Base-by-base conservation (phyloP, 1,140 invertebrate species). In the Drosophila mayri region DNA sequence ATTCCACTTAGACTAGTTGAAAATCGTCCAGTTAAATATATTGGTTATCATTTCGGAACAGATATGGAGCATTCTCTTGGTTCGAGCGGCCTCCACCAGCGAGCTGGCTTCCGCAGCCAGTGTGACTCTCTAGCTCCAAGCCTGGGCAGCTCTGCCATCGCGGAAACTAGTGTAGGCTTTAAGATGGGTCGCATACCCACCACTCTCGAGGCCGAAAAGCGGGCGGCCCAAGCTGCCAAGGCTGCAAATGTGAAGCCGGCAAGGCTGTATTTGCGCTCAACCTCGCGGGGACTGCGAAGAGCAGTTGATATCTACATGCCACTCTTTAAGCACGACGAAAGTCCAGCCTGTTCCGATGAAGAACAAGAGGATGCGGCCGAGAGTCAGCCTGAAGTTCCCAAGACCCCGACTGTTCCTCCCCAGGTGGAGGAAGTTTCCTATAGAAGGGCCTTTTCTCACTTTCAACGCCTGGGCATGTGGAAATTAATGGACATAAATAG, bases 221-320 rank as follows among this genome's bases (percentile, higher is more conserved):
- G 41, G 1, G 76, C 62, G 5, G 76, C 76, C 3, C 14, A 58
- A 3, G 22, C 10, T 7, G 57, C 63, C 14, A 50, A 44, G 22
- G 50, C 61, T 0, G 40, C 65, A 0, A 40, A 58, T 4, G 81
- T 70, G 28, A 64, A 65, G 35, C 64, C 72, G 10, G 50, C 72
- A 16, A 78, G 64, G n/a, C 38, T 82, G 6, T 82, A 57, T 14
- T 38, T 46, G 0, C 52, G 63, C 22, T 37, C 55, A 7, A 44
- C 40, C 0, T 41, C 79, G 0, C 41, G 41, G 5, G 64, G 57
- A 1, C 7, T 65, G 46, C 75, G 59, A 6, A 64, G 70, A 2
- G 57, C 61, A 14, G 35, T 79, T 9, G 80, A 83, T 11, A 84
- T 63, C 16, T 83, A 61, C 14, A 49, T 66, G 73, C 73, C 73